phyloP scores from a whole-genome alignment of 2,113 vertebrate species.

The Dolichallabes microphthalmus region DNA sequence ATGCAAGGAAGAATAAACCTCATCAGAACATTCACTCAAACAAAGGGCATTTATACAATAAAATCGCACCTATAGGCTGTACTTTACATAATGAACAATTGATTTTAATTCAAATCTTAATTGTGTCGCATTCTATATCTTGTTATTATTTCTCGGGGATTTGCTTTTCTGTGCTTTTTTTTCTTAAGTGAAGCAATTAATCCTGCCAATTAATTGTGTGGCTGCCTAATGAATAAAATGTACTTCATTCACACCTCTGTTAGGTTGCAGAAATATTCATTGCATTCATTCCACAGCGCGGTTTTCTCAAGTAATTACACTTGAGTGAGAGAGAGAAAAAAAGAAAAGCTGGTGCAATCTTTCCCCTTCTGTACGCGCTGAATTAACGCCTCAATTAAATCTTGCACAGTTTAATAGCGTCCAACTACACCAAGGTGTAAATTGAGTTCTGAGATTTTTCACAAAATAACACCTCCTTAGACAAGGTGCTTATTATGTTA shows the following conservation, averaged over 20 bases:
- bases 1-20: constrained; percentile 36
- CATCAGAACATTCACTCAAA: neutral
- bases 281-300: neutral
- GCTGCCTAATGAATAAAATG: neutral
- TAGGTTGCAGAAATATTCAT: constrained; percentile 8
- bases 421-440: neutral
- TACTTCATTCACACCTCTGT: neutral
- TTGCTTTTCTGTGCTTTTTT: neutral
- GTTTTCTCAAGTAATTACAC: neutral
- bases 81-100: neutral
- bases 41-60: neutral
- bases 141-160: neutral
- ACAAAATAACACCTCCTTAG: neutral
- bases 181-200: neutral
- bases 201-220: neutral
- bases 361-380: neutral
- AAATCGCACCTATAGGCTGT: no score
- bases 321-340: neutral
- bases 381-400: constrained; percentile 14
- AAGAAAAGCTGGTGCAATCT: neutral
- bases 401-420: neutral
- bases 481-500: neutral
- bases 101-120: neutral
- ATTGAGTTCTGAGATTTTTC: neutral
- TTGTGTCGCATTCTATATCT: neutral